Percentiles rank a stretch among this genome's conserved stretches.
Conservation (phyloP, 2,113 vertebrate genomes). For the Halcyon senegalensis region DNA sequence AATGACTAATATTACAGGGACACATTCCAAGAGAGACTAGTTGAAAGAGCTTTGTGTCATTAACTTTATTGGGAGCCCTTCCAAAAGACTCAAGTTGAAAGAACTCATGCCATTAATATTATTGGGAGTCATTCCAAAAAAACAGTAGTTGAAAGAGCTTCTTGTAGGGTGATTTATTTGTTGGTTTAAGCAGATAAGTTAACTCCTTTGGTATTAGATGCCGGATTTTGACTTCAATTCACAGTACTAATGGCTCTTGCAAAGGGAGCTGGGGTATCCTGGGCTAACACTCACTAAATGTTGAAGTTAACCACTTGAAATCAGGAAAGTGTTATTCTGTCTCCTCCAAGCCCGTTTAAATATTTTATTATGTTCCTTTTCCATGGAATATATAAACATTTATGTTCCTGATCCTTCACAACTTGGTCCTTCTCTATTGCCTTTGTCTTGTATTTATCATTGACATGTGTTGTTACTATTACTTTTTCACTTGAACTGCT, state of each 20-base stretch:
- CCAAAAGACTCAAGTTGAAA: conserved; percentile 41
- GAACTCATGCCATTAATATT: conserved; percentile 14
- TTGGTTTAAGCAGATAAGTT: conserved; percentile 6
- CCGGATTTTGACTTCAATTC: not conserved
- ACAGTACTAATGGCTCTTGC: not conserved
- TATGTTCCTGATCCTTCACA: not conserved
- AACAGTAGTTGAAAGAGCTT: not conserved
- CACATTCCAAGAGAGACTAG: conserved; percentile 9
- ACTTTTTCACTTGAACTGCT: not conserved
- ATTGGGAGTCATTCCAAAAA: conserved; percentile 4
- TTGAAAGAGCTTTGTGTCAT: conserved; percentile 43
- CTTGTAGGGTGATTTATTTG: conserved; percentile 3
- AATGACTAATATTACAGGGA: not conserved
- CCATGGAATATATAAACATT: not conserved
- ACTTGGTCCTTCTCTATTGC: not conserved
- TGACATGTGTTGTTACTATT: not conserved
- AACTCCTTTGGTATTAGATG: not conserved
- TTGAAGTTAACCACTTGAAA: not conserved
- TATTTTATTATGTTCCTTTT: not conserved
- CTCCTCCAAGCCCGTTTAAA: not conserved
- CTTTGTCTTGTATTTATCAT: not conserved
- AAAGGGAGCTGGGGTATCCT: not conserved
- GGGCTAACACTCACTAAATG: not conserved
- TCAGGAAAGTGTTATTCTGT: not conserved
- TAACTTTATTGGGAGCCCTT: conserved; percentile 4